Conservation (phyloP, 2,113 vertebrate genomes). For the Pterophyllum scalare region DNA sequence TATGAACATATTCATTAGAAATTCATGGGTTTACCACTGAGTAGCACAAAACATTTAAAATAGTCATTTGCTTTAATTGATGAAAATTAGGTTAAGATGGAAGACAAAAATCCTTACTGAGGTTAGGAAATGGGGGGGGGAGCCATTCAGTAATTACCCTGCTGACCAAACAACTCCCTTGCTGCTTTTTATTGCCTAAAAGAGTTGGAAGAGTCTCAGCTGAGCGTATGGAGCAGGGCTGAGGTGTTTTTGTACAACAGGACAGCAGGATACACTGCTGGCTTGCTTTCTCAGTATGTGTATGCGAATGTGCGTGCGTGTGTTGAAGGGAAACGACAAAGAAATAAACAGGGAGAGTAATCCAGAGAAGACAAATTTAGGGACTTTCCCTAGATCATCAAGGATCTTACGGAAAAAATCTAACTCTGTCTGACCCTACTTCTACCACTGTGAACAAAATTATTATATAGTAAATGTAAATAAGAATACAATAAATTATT, state of each 20-base stretch:
- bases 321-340: background rate
- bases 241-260: conserved; percentile 36
- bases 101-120: background rate
- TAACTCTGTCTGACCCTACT: background rate
- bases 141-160: background rate
- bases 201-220: conserved; percentile 19
- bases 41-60: background rate
- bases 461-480: background rate
- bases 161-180: background rate
- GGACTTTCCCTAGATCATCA: conserved; percentile 60
- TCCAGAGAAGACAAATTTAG: conserved; percentile 34
- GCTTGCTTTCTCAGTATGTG: background rate
- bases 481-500: background rate
- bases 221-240: conserved; percentile 12
- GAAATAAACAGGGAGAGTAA: conserved; percentile 33
- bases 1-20: conserved; percentile 1
- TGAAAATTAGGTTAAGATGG: conserved; percentile 1
- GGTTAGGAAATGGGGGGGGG: background rate
- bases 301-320: background rate
- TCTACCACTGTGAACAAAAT: background rate
- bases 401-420: background rate
- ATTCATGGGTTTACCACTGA: background rate
- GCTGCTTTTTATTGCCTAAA: conserved; percentile 36
- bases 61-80: background rate
- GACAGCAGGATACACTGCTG: conserved; percentile 22